phyloP scores from a whole-genome alignment of 2,888 invertebrate species.

The Chloroclystis v-ata region DNA sequence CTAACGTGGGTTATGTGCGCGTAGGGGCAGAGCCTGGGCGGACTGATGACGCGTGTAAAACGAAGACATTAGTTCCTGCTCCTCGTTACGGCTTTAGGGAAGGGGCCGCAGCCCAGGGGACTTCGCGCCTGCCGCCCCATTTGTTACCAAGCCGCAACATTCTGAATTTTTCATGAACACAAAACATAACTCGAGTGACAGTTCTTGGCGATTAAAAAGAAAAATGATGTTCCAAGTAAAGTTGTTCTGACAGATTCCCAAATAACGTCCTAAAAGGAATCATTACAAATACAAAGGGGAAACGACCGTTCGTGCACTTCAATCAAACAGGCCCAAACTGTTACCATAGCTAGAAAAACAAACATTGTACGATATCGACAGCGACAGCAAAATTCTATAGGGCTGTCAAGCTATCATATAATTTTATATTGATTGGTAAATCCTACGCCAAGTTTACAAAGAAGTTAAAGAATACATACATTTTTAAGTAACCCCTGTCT shows the following conservation, averaged over 20 bases:
- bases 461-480: no score
- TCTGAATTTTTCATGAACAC: slow-evolving; percentile 46
- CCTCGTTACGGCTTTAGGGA: slow-evolving; percentile 41
- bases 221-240: slow-evolving; percentile 18
- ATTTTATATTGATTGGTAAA: background rate
- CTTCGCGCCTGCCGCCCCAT: slow-evolving; percentile 42
- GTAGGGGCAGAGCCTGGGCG: slow-evolving; percentile 29
- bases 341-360: slow-evolving; percentile 53
- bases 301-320: slow-evolving; percentile 38
- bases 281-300: slow-evolving; percentile 23
- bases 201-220: slow-evolving; percentile 20
- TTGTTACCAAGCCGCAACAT: slow-evolving; percentile 45
- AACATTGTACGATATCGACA: slow-evolving; percentile 42
- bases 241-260: slow-evolving; percentile 12
- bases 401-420: slow-evolving; percentile 21
- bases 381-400: slow-evolving; percentile 31
- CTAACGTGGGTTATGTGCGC: slow-evolving; percentile 13
- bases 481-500: no score
- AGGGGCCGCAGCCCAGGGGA: slow-evolving; percentile 39
- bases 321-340: slow-evolving; percentile 59
- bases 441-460: no score
- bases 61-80: slow-evolving; percentile 46
- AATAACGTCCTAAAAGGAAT: slow-evolving; percentile 18
- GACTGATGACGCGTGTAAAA: slow-evolving; percentile 52
- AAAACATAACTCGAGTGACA: slow-evolving; percentile 25